phyloP scores from a whole-genome alignment of 2,113 vertebrate genomes.

The Epinephelus cyanopodus region DNA sequence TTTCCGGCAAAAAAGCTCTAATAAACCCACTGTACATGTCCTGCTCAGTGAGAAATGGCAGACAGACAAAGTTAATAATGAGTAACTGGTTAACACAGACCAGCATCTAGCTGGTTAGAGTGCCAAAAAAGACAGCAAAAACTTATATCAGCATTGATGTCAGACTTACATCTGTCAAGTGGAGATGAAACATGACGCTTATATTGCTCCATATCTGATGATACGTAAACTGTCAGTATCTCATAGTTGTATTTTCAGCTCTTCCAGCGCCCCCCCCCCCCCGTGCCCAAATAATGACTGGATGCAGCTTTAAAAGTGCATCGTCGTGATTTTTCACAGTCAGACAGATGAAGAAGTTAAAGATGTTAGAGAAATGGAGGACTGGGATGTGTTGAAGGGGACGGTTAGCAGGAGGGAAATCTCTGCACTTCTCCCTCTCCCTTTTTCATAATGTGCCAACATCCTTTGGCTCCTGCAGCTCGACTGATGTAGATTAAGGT shows the following conservation, averaged over 20 bases:
- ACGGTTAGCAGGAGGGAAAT: slow-evolving; percentile 35
- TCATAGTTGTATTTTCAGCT: background rate
- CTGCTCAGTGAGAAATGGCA: no score
- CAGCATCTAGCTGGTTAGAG: background rate
- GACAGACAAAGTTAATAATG: no score
- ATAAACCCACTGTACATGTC: no score
- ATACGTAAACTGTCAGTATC: background rate
- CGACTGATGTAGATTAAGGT: slow-evolving; percentile 66
- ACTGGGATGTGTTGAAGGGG: slow-evolving; percentile 34
- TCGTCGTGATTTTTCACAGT: background rate
- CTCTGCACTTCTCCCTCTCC: slow-evolving; percentile 19
- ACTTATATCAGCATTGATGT: background rate
- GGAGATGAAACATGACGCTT: background rate
- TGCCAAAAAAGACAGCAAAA: background rate
- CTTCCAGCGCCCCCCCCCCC: background rate
- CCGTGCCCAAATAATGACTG: background rate
- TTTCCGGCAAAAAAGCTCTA: no score
- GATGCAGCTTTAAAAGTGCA: background rate
- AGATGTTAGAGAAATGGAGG: slow-evolving; percentile 10
- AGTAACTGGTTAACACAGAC: background rate
- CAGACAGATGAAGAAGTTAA: background rate
- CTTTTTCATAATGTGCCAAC: slow-evolving; percentile 56
- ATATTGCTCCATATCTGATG: background rate
- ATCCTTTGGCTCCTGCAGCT: slow-evolving; percentile 58
- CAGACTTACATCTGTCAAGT: background rate